Evolutionary conservation across 2,113 vertebrate genomes (phyloP).

Genomic region (human (Homo sapiens)): GRCh38 chr17:44822501-44823000

Average conservation of each 20-base stretch:
- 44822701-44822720: neutral
- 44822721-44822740: neutral
- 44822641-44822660: neutral
- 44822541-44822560: neutral
- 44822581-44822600: neutral
- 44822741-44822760: neutral
- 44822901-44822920: neutral
- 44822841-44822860: neutral
- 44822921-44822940: conserved; percentile 33
- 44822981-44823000: conserved; percentile 49
- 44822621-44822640: neutral
- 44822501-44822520: neutral
- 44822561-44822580: neutral
- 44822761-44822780: neutral
- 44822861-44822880: neutral
- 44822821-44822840: neutral
- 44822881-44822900: neutral
- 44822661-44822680: neutral
- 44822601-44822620: neutral
- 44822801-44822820: neutral
- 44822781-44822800: neutral
- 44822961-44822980: conserved; percentile 23
- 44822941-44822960: neutral
- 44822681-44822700: neutral
- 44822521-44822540: neutral